Percentiles rank a stretch among this genome's conserved stretches.
These are phyloP conservation scores for Penelope pileata DNA, from an alignment of 2,113 vertebrate species.

Conservation along the genomic window DNA sequence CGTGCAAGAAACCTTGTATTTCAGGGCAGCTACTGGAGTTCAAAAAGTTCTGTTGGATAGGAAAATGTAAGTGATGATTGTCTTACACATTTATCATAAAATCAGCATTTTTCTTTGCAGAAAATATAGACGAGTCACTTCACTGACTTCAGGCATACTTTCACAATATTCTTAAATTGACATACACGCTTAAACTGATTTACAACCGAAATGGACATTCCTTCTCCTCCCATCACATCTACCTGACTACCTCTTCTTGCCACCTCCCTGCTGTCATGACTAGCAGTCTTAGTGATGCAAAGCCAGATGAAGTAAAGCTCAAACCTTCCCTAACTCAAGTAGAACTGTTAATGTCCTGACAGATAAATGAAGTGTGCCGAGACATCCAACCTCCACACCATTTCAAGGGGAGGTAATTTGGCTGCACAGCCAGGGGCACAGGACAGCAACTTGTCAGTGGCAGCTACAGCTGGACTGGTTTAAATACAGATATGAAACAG, in stretches of 20 bases:
- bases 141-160: background rate
- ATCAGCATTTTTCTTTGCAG: background rate
- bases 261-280: background rate
- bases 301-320: background rate
- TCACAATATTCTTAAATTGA: background rate
- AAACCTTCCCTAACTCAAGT: background rate
- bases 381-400: no score
- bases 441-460: background rate
- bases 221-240: rapidly evolving
- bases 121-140: background rate
- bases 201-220: background rate
- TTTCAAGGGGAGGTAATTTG: background rate
- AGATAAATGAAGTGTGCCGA: background rate
- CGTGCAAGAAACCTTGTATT: constrained; percentile 94
- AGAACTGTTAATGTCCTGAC: background rate
- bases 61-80: constrained; percentile 24
- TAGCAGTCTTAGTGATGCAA: background rate
- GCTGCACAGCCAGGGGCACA: background rate
- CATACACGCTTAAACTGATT: background rate
- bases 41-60: constrained; percentile 88
- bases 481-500: background rate
- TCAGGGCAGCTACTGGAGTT: constrained; percentile 94
- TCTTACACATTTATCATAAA: background rate
- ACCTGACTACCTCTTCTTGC: background rate
- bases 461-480: background rate